phyloP scores from a whole-genome alignment of 2,113 vertebrate genomes.

The Nothoprocta pentlandii region DNA sequence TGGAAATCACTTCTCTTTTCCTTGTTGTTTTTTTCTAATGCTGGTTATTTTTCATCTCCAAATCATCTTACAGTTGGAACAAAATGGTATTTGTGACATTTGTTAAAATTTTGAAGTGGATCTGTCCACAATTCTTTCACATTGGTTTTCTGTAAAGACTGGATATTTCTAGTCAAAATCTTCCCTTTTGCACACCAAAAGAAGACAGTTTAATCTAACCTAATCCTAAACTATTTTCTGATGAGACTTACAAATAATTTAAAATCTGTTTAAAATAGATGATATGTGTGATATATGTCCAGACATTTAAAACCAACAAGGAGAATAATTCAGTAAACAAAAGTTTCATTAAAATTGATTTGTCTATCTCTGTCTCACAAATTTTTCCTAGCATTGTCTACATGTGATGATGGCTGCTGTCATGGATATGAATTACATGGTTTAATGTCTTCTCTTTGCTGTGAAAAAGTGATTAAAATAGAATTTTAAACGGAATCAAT shows the following conservation, averaged over 20 bases:
- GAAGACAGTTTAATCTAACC: background rate
- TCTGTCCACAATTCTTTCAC: background rate
- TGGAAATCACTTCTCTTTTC: background rate
- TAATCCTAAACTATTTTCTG: background rate
- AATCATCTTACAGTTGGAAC: background rate
- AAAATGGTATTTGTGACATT: background rate
- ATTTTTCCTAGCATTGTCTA: constrained; percentile 17
- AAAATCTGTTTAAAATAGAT: constrained; percentile 5
- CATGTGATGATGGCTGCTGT: constrained; percentile 27
- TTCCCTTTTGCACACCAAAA: background rate
- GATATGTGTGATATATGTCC: constrained; percentile 8
- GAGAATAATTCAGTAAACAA: constrained; percentile 15
- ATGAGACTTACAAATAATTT: background rate
- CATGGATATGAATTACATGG: constrained; percentile 21
- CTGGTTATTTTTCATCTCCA: background rate
- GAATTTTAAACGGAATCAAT: constrained; percentile 1
- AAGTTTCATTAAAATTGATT: constrained; percentile 51
- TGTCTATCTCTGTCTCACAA: constrained; percentile 50
- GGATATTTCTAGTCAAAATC: background rate
- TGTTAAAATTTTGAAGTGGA: constrained; percentile 6
- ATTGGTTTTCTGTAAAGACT: background rate
- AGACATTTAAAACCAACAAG: constrained; percentile 3
- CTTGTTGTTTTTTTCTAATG: background rate
- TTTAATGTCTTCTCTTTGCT: constrained; percentile 35
- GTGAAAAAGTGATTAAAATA: constrained; percentile 47